Evolutionary conservation across 2,113 vertebrate genomes (phyloP).

Genomic region (Hylia prasina): DNA sequence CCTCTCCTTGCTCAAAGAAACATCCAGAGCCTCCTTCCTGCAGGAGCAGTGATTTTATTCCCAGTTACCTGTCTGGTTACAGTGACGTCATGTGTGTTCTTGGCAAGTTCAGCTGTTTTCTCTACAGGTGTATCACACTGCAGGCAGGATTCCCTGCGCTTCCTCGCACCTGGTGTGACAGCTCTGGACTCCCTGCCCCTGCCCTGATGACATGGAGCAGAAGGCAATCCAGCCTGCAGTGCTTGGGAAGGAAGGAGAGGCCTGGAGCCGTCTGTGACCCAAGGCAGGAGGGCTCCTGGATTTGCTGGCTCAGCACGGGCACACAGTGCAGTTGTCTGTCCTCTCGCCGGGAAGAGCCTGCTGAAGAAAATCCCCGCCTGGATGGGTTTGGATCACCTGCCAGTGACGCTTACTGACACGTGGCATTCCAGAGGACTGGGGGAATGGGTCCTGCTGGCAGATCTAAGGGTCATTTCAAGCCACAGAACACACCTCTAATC

Average conservation of each 20-base stretch:
- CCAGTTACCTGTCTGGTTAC: background rate
- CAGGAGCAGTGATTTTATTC: background rate
- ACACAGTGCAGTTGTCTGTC: background rate
- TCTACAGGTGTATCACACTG: background rate
- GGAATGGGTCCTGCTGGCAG: background rate
- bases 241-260: background rate
- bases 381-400: background rate
- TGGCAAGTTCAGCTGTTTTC: background rate
- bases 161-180: background rate
- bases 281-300: background rate
- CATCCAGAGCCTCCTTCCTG: background rate
- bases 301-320: background rate
- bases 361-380: background rate
- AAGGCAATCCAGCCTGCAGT: background rate
- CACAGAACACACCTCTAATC: background rate
- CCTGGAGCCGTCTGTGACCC: background rate
- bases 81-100: background rate
- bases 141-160: background rate
- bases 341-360: background rate
- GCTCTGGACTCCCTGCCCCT: background rate
- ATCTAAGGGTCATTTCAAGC: background rate
- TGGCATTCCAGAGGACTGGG: background rate
- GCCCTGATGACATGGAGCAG: background rate
- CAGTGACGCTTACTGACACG: background rate
- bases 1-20: background rate